Conservation (phyloP, 1,140 invertebrate genomes). For the Nylanderia fulva region DNA sequence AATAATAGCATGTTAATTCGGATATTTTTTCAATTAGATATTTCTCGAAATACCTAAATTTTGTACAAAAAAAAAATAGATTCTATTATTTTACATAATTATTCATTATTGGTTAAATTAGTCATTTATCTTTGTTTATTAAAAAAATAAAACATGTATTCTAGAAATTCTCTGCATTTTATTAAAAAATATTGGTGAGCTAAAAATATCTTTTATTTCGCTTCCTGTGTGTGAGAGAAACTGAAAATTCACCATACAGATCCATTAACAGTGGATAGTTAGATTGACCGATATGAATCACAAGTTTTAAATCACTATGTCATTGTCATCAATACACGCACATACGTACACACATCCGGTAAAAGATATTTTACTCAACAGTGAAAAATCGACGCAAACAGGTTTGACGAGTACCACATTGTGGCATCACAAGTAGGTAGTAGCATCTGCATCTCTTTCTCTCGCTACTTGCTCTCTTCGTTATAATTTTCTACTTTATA, state of each 20-base stretch:
- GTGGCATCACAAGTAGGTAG: constrained; percentile 44
- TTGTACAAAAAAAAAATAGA: neutral
- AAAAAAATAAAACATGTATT: neutral
- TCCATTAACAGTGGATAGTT: constrained; percentile 16
- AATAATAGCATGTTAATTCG: neutral
- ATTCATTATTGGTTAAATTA: neutral
- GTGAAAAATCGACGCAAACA: constrained; percentile 41
- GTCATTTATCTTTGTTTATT: neutral
- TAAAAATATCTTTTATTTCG: neutral
- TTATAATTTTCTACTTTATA: constrained; percentile 44
- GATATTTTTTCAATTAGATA: neutral
- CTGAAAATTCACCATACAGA: constrained; percentile 2
- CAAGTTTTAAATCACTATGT: constrained; percentile 41
- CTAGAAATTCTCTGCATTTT: neutral
- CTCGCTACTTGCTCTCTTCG: neutral
- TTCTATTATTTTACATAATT: neutral
- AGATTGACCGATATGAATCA: constrained; percentile 41
- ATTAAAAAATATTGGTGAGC: neutral
- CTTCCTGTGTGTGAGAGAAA: neutral
- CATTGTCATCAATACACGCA: constrained; percentile 36
- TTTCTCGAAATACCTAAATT: neutral
- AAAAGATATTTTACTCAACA: constrained; percentile 39
- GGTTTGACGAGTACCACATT: constrained; percentile 57
- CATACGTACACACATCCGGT: constrained; percentile 1
- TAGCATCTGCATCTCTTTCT: constrained; percentile 9